A percentile compares a stretch with the other conserved stretches of the same genome.
Evolutionary conservation across 2,113 vertebrate genomes (phyloP).

Genomic region (Megaceryle torquata): DNA sequence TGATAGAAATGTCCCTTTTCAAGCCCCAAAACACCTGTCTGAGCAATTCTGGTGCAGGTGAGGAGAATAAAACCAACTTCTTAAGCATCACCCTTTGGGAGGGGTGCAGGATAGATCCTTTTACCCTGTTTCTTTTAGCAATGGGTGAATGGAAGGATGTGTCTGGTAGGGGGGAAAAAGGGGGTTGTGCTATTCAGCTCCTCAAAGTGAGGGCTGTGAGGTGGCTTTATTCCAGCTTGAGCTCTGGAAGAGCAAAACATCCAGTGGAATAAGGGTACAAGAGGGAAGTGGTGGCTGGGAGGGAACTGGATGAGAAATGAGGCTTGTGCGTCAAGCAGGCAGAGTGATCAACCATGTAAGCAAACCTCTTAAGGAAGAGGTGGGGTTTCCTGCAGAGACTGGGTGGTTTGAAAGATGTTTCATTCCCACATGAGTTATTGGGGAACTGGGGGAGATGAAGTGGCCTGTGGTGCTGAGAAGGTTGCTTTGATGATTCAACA

Average conservation of each 20-base stretch:
- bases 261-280: background rate
- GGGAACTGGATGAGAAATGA: background rate
- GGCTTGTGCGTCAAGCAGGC: background rate
- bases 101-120: background rate
- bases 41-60: background rate
- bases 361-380: background rate
- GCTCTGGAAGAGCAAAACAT: background rate
- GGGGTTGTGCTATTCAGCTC: background rate
- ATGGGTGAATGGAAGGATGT: background rate
- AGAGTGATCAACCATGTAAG: background rate
- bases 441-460: background rate
- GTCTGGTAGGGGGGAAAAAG: background rate
- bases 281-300: background rate
- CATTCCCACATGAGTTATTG: accelerated
- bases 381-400: accelerated
- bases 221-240: background rate
- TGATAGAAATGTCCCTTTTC: background rate
- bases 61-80: background rate
- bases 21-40: background rate
- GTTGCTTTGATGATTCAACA: accelerated
- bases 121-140: background rate
- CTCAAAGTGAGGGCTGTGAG: background rate
- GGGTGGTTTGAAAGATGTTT: background rate
- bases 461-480: background rate
- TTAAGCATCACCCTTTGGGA: background rate